Evolutionary conservation across 2,113 vertebrate species (phyloP), one percentile per base, ranked within the genome.

Genomic region (Hucho hucho): DNA sequence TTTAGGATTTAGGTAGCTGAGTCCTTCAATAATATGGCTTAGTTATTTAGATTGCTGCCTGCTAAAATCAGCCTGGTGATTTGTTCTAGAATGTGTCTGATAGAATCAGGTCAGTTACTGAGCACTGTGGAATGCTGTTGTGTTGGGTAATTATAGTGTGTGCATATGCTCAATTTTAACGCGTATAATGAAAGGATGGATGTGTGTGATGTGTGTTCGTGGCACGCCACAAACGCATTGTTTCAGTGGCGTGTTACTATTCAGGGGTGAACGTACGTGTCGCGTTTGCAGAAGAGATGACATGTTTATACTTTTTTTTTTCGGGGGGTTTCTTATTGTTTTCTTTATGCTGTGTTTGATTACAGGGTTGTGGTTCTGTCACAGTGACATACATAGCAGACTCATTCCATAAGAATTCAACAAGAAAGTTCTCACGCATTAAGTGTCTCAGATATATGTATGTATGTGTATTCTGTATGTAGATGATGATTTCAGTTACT

Each of bases 21-120:
- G 49, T 53, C 14, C 14, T 46, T 58, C 20, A 11, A 53, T 75
- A 53, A 79, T 79, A 69, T 69, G 29, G 59, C 22, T 74, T 73
- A 46, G 14, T 53, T 25, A 81, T 84, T 77, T 80, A 22, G 59
- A 28, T 67, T 4, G 9, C 49, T 58, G 24, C 4, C 59, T 61
- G 29, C 56, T 76, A 22, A 84, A 84, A 84, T 81, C 49, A 70
- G 74, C 69, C 87, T 81, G 12, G 47, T 53, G 47, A 81, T 0
- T 20, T 20, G 64, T 68, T 72, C 14, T 26, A 59, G 69, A 16
- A 58, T 29, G 6, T 29, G 53, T 59, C 47, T 59, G 26, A 16
- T 49, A 59, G 53, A 58, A 59, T 14, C 49, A 37, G 53, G 56
- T 61, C 70, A 14, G 18, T 6, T 37, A 22, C 53, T 37, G 37